A percentile compares a stretch with the other conserved stretches of the same genome.
These are phyloP conservation scores for Cyclopterus lumpus DNA, from an alignment of 2,797 vertebrate genomes.

Conservation along the genomic window DNA sequence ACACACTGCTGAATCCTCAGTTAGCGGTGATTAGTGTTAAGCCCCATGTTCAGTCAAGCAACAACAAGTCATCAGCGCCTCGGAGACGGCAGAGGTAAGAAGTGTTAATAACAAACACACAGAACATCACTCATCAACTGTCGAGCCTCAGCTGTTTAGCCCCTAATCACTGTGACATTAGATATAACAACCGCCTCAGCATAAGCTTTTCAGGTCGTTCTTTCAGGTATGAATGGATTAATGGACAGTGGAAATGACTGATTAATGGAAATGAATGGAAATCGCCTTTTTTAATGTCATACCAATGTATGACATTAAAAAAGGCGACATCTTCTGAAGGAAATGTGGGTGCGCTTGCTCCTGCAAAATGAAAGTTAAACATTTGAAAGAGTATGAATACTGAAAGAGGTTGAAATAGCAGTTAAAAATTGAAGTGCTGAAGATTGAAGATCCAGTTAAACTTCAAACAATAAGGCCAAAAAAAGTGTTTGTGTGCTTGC, in stretches of 20 bases:
- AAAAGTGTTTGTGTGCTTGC: neutral
- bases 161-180: conserved; percentile 32
- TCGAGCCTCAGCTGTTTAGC: conserved; percentile 24
- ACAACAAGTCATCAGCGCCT: conserved; percentile 64
- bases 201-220: neutral
- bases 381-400: neutral
- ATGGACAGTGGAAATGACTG: neutral
- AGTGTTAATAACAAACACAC: conserved; percentile 53
- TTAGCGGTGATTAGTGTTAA: conserved; percentile 49
- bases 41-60: conserved; percentile 61
- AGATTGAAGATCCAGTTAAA: neutral
- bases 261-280: no score
- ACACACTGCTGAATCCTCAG: conserved; percentile 56
- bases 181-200: conserved; percentile 12
- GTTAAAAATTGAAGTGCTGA: neutral
- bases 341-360: neutral
- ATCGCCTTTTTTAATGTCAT: no score
- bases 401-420: neutral
- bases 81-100: conserved; percentile 31
- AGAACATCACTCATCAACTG: conserved; percentile 24
- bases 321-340: neutral
- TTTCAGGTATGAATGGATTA: neutral
- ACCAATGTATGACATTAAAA: neutral
- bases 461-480: neutral
- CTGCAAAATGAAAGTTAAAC: neutral